A percentile compares a stretch with the other conserved stretches of the same genome.
Conservation (phyloP, 2,888 invertebrate species). For the Gandaritis pyraliata region DNA sequence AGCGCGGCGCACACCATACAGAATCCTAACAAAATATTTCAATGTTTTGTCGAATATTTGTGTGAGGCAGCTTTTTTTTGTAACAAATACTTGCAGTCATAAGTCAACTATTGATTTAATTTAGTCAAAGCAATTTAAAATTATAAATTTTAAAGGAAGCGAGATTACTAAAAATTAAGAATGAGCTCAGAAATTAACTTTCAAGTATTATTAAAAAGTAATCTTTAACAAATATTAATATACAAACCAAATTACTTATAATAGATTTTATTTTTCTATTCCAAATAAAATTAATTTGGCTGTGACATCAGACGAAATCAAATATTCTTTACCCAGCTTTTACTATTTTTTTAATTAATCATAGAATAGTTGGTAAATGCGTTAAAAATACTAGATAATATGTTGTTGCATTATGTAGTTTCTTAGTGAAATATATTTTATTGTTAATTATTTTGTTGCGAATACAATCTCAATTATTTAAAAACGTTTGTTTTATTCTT, state of each 20-base stretch:
- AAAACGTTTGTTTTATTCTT: conserved; percentile 52
- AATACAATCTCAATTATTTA: conserved; percentile 51
- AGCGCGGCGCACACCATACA: too few species aligned
- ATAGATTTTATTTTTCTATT: background rate
- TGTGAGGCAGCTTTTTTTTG: too few species aligned
- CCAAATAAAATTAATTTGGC: conserved; percentile 11
- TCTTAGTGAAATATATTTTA: conserved; percentile 46
- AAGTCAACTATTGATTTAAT: too few species aligned
- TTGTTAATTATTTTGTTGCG: conserved; percentile 50
- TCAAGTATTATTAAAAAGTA: background rate
- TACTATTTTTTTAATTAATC: conserved; percentile 4
- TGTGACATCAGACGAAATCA: conserved; percentile 15
- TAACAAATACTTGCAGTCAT: too few species aligned
- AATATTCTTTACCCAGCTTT: conserved; percentile 9
- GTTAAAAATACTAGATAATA: conserved; percentile 46
- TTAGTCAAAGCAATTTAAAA: background rate
- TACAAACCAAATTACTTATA: background rate
- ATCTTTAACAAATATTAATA: conserved; percentile 1
- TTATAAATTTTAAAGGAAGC: too few species aligned
- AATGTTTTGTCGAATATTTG: too few species aligned
- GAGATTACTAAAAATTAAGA: background rate
- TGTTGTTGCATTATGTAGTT: conserved; percentile 41
- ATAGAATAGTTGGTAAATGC: conserved; percentile 44
- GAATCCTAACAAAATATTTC: too few species aligned
- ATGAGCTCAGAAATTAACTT: background rate